Percentiles rank a stretch among this genome's conserved stretches.
Conservation (phyloP, 1,140 invertebrate genomes). For the Penaeus vannamei region DNA sequence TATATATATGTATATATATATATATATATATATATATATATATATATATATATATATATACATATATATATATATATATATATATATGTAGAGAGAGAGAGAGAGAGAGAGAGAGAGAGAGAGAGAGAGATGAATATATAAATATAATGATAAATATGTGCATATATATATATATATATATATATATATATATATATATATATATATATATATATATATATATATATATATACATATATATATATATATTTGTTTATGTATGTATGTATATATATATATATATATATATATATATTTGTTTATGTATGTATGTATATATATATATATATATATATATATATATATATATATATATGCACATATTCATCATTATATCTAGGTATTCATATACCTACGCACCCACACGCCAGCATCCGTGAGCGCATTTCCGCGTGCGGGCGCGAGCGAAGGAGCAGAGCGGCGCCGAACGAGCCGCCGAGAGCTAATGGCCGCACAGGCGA, state of each 20-base stretch:
- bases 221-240: conserved; percentile 24
- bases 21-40: conserved; percentile 33
- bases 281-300: conserved; percentile 39
- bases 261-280: conserved; percentile 41
- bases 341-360: conserved; percentile 65
- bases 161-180: conserved; percentile 30
- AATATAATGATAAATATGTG: neutral
- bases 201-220: conserved; percentile 30
- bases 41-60: conserved; percentile 19
- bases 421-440: neutral
- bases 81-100: neutral
- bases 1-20: conserved; percentile 30
- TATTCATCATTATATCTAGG: conserved; percentile 10
- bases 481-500: no score
- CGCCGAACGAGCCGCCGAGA: no score
- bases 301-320: conserved; percentile 40
- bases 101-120: neutral
- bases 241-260: conserved; percentile 1
- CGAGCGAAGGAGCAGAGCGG: no score
- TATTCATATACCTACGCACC: neutral
- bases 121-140: neutral
- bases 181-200: conserved; percentile 33
- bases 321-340: conserved; percentile 62
- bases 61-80: conserved; percentile 5
- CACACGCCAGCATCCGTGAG: neutral